Conservation (phyloP, 1,140 invertebrate genomes). For the Sycophaga agraensis region DNA sequence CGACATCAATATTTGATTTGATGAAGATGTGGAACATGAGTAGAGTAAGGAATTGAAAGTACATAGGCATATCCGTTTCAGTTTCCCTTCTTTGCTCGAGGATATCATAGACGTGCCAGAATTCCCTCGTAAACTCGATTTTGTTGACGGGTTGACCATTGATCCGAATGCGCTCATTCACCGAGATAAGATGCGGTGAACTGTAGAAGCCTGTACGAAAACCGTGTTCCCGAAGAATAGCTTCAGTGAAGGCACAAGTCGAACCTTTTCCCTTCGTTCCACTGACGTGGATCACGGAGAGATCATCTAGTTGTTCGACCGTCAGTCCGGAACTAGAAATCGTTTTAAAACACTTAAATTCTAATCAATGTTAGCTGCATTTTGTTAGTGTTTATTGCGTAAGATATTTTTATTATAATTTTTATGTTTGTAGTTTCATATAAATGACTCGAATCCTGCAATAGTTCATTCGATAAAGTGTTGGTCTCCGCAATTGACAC, state of each 20-base stretch:
- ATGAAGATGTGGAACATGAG: conserved; percentile 90
- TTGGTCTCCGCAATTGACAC: too few relatives aligned
- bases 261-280: conserved; percentile 97
- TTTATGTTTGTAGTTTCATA: too few relatives aligned
- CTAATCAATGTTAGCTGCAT: too few relatives aligned
- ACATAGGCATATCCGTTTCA: conserved; percentile 81
- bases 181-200: conserved; percentile 91
- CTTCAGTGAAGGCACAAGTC: conserved; percentile 91
- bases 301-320: conserved; percentile 63
- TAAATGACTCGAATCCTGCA: too few relatives aligned
- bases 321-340: conserved; percentile 71
- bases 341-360: too few relatives aligned
- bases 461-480: too few relatives aligned
- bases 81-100: conserved; percentile 61
- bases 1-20: conserved; percentile 86
- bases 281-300: conserved; percentile 89
- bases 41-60: conserved; percentile 93
- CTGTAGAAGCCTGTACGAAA: conserved; percentile 93
- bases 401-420: too few relatives aligned
- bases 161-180: conserved; percentile 90
- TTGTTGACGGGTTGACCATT: conserved; percentile 78
- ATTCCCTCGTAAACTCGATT: conserved; percentile 75
- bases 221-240: conserved; percentile 82
- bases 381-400: too few relatives aligned
- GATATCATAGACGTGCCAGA: conserved; percentile 78